phyloP scores from a whole-genome alignment of 1,140 invertebrate species.

The Calliopsis andreniformis region DNA sequence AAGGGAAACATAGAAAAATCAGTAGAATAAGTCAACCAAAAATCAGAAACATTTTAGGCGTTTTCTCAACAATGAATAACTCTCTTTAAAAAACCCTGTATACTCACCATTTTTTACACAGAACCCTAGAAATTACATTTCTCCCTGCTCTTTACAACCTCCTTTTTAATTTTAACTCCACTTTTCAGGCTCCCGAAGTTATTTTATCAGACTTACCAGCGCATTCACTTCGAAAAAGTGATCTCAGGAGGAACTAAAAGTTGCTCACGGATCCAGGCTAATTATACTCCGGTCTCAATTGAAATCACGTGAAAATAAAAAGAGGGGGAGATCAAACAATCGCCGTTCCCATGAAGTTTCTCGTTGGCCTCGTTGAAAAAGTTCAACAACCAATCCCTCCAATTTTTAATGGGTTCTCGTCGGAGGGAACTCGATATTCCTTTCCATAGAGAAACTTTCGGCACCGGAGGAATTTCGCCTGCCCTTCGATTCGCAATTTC shows the following conservation, averaged over 20 bases:
- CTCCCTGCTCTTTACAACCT: not conserved
- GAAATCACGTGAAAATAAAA: constrained; percentile 8
- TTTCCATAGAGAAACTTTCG: not conserved
- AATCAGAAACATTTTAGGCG: no score
- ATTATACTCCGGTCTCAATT: constrained; percentile 23
- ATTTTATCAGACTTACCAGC: constrained; percentile 1
- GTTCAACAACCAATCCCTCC: not conserved
- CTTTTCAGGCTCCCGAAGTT: constrained; percentile 26
- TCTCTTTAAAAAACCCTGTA: no score
- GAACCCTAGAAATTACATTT: no score
- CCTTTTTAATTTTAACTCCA: constrained; percentile 17
- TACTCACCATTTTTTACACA: no score
- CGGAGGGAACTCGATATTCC: not conserved
- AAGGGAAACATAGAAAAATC: no score
- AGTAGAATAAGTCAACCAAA: no score
- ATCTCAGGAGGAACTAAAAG: not conserved
- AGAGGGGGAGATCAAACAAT: constrained; percentile 17
- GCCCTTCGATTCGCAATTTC: not conserved
- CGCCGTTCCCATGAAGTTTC: constrained; percentile 3
- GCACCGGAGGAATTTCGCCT: not conserved
- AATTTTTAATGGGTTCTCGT: not conserved
- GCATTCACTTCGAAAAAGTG: not conserved
- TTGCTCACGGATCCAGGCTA: not conserved
- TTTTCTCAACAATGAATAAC: no score
- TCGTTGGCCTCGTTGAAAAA: not conserved